Percentiles rank a stretch among this genome's conserved stretches.
phyloP scores from a whole-genome alignment of 2,113 vertebrate genomes.

The Equus przewalskii region DNA sequence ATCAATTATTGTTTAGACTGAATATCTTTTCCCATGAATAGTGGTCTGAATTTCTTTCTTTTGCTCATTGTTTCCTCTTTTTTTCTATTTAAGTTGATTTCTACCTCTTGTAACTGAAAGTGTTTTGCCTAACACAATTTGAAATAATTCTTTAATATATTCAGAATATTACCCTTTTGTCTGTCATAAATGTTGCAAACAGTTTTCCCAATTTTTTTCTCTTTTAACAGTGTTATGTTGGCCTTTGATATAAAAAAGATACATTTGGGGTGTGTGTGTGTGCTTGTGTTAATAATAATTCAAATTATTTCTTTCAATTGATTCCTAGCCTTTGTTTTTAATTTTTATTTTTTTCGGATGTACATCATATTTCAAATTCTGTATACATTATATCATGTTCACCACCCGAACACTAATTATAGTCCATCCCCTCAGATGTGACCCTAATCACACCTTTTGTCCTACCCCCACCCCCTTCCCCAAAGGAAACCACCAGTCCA shows the following conservation, averaged over 20 bases:
- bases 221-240: not conserved
- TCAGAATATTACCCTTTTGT: not conserved
- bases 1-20: not conserved
- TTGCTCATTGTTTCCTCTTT: not conserved
- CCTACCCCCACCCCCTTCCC: too few relatives aligned
- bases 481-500: too few relatives aligned
- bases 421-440: too few relatives aligned
- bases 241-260: not conserved
- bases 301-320: slow-evolving; percentile 11
- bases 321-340: not conserved
- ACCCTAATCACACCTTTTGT: too few relatives aligned
- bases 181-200: not conserved
- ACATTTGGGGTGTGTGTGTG: not conserved
- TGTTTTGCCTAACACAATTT: not conserved
- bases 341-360: too few relatives aligned
- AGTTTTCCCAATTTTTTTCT: slow-evolving; percentile 6
- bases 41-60: not conserved
- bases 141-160: not conserved
- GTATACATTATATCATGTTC: too few relatives aligned
- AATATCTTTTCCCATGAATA: not conserved
- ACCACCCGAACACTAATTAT: too few relatives aligned
- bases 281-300: not conserved
- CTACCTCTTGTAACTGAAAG: not conserved
- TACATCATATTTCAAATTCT: too few relatives aligned
- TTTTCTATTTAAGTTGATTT: slow-evolving; percentile 5